A percentile compares a stretch with the other conserved stretches of the same genome.
Evolutionary conservation across 2,888 invertebrate species (phyloP).

Genomic region (Stenotaenia linearis): DNA sequence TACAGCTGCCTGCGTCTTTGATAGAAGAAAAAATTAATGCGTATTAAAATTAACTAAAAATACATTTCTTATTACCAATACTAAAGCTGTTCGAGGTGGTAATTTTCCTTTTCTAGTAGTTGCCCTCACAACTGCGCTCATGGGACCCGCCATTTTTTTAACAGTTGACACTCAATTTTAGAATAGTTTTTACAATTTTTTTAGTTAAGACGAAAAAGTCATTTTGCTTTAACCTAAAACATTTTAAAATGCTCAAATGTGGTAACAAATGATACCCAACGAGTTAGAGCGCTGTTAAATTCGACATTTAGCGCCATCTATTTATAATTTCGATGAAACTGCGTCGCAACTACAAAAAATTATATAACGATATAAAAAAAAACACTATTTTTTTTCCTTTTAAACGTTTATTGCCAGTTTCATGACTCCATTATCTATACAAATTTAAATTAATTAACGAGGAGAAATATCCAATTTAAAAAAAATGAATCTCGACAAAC

Average conservation of each 20-base stretch:
- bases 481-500: not conserved
- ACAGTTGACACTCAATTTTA: not conserved
- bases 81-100: not conserved
- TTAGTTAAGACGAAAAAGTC: not conserved
- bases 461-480: not conserved
- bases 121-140: not conserved
- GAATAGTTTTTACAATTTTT: not conserved
- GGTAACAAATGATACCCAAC: not conserved
- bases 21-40: not conserved
- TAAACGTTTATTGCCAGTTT: slow-evolving; percentile 2
- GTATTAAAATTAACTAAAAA: not conserved
- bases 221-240: not conserved
- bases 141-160: not conserved
- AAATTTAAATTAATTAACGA: slow-evolving; percentile 4
- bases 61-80: not conserved
- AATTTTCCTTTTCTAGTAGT: not conserved
- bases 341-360: not conserved
- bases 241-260: not conserved
- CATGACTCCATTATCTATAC: not conserved
- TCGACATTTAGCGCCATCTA: not conserved
- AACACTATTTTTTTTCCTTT: not conserved
- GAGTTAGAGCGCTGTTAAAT: not conserved
- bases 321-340: not conserved
- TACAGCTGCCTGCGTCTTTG: not conserved
- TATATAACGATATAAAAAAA: not conserved